A percentile compares a stretch with the other conserved stretches of the same genome.
These are phyloP conservation scores for Aleiodes alternator DNA, from an alignment of 2,888 invertebrate species.

Conservation along the genomic window DNA sequence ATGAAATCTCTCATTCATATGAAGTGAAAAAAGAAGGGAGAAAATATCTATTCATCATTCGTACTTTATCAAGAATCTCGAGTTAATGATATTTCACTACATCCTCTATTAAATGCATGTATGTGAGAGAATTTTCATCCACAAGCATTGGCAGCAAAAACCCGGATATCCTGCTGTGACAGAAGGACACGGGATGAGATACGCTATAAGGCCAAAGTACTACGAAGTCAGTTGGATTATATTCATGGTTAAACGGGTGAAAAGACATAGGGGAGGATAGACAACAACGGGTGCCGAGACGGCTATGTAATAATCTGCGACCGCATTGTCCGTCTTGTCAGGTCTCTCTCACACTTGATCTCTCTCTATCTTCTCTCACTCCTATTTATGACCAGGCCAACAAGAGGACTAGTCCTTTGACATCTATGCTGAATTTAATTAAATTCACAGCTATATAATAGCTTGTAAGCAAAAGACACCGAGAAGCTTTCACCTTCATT, in stretches of 20 bases:
- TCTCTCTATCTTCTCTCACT: too few relatives aligned
- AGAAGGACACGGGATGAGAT: slow-evolving; percentile 22
- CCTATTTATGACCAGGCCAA: slow-evolving; percentile 41
- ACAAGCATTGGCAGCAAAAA: slow-evolving; percentile 31
- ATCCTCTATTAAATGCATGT: slow-evolving; percentile 36
- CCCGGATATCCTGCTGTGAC: slow-evolving; percentile 29
- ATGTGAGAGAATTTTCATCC: slow-evolving; percentile 42
- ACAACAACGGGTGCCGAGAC: slow-evolving; percentile 56
- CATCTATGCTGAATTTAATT: slow-evolving; percentile 74
- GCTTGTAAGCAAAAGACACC: slow-evolving; percentile 49
- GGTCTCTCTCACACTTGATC: slow-evolving; percentile 58
- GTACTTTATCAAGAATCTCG: slow-evolving; percentile 4
- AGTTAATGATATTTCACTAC: slow-evolving; percentile 11
- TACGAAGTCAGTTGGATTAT: slow-evolving; percentile 44
- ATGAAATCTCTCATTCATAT: too few relatives aligned
- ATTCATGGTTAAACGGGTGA: slow-evolving; percentile 22
- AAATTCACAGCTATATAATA: slow-evolving; percentile 70
- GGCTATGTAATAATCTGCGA: slow-evolving; percentile 74
- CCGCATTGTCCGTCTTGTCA: slow-evolving; percentile 74
- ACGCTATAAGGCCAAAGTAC: slow-evolving; percentile 18
- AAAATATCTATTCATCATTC: background rate
- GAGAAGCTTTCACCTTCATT: slow-evolving; percentile 20
- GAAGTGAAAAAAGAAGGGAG: too few relatives aligned
- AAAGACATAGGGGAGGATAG: slow-evolving; percentile 36
- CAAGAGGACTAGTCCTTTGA: slow-evolving; percentile 67